These are phyloP conservation scores for Verasper variegatus DNA, from an alignment of 2,113 vertebrate genomes.

Conservation along the genomic window DNA sequence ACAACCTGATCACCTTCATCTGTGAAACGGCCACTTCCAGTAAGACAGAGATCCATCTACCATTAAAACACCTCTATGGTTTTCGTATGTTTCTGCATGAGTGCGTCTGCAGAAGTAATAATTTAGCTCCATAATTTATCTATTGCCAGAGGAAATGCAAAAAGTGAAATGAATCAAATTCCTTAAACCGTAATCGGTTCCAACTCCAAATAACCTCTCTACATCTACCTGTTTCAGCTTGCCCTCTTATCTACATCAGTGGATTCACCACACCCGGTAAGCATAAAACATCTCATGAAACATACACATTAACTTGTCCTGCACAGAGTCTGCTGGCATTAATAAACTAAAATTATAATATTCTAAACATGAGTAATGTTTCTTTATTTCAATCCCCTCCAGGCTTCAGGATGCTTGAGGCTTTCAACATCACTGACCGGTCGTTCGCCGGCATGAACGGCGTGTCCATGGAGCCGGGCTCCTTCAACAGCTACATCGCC, in stretches of 20 bases:
- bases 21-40: conserved; percentile 99
- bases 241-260: conserved; percentile 96
- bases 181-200: conserved; percentile 20
- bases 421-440: conserved; percentile 95
- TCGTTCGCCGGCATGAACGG: conserved; percentile 92
- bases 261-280: conserved; percentile 98
- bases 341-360: not conserved
- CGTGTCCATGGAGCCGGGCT: conserved; percentile 94
- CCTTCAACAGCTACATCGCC: conserved; percentile 92
- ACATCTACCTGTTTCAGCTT: conserved; percentile 84
- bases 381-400: conserved; percentile 34
- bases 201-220: conserved; percentile 33
- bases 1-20: conserved; percentile 97
- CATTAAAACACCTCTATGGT: not conserved
- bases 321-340: conserved; percentile 10
- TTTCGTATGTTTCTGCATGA: not conserved
- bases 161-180: conserved; percentile 30
- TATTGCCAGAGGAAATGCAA: conserved; percentile 7
- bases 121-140: conserved; percentile 4
- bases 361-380: not conserved
- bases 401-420: conserved; percentile 99
- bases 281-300: conserved; percentile 36
- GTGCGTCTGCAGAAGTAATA: conserved; percentile 9
- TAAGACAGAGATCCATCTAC: conserved; percentile 63
- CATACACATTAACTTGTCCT: conserved; percentile 16